Evolutionary conservation across 2,113 vertebrate species (phyloP).

Genomic region (Carassius gibelio): DNA sequence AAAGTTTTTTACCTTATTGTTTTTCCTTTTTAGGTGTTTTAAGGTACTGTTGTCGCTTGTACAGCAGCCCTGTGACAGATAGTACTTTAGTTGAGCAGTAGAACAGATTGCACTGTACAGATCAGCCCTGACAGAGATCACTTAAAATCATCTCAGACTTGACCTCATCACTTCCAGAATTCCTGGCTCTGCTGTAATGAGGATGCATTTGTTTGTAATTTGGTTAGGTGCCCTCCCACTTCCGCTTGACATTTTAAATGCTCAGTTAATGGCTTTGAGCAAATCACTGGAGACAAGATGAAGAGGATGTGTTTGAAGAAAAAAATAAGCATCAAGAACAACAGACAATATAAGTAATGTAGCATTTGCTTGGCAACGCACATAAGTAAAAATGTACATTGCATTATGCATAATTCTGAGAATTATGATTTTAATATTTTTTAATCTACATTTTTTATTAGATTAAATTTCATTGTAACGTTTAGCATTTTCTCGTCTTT

Average conservation of each 20-base stretch:
- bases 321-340: not conserved
- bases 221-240: slow-evolving; percentile 63
- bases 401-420: not conserved
- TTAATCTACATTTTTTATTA: too few relatives aligned
- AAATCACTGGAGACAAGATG: slow-evolving; percentile 50
- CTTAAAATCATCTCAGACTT: slow-evolving; percentile 57
- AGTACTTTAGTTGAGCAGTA: slow-evolving; percentile 28
- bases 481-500: too few relatives aligned
- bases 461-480: too few relatives aligned
- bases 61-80: not conserved
- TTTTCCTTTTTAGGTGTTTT: not conserved
- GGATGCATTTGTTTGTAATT: slow-evolving; percentile 67
- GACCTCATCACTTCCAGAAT: slow-evolving; percentile 55
- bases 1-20: not conserved
- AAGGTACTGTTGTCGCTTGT: not conserved
- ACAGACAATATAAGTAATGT: not conserved
- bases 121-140: slow-evolving; percentile 42
- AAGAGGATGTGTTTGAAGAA: slow-evolving; percentile 15
- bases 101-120: slow-evolving; percentile 31
- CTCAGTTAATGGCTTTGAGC: slow-evolving; percentile 58
- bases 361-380: not conserved
- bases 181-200: slow-evolving; percentile 57
- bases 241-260: slow-evolving; percentile 58
- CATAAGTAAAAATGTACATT: not conserved
- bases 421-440: not conserved